Conservation (phyloP, 2,113 vertebrate genomes). For the Dicerorhinus sumatrensis region DNA sequence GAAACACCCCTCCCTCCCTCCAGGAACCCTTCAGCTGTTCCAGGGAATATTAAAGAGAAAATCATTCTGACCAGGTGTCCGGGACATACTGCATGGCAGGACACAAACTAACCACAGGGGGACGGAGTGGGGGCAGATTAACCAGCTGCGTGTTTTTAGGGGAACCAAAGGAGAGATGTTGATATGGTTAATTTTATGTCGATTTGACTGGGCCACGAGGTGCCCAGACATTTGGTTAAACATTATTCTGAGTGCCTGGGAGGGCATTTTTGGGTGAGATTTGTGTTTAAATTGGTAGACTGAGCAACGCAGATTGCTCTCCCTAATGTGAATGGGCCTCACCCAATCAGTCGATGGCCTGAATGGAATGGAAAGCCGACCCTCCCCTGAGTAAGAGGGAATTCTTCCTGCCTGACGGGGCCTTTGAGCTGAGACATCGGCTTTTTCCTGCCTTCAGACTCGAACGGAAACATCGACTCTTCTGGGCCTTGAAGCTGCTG, state of each 20-base stretch:
- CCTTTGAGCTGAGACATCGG: rapidly evolving
- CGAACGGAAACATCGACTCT: background rate
- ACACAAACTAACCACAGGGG: background rate
- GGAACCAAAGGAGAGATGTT: background rate
- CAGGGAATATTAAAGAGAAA: background rate
- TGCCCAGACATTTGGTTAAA: too few species aligned
- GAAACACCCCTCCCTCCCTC: background rate
- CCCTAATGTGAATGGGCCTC: background rate
- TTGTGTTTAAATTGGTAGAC: rapidly evolving
- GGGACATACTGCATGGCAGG: rapidly evolving
- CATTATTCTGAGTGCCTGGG: too few species aligned
- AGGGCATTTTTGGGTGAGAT: background rate
- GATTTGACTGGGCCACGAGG: background rate
- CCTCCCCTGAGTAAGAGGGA: rapidly evolving
- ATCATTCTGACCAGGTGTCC: background rate
- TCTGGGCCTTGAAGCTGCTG: rapidly evolving
- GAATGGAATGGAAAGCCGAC: rapidly evolving
- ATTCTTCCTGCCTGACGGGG: rapidly evolving
- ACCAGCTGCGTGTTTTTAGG: background rate
- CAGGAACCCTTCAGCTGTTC: background rate
- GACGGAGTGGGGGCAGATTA: background rate
- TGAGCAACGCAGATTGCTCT: background rate
- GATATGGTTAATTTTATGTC: too few species aligned
- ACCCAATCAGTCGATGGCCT: rapidly evolving
- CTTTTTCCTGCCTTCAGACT: background rate